phyloP scores from a whole-genome alignment of 2,888 invertebrate species.

The Habroteleia sp. region DNA sequence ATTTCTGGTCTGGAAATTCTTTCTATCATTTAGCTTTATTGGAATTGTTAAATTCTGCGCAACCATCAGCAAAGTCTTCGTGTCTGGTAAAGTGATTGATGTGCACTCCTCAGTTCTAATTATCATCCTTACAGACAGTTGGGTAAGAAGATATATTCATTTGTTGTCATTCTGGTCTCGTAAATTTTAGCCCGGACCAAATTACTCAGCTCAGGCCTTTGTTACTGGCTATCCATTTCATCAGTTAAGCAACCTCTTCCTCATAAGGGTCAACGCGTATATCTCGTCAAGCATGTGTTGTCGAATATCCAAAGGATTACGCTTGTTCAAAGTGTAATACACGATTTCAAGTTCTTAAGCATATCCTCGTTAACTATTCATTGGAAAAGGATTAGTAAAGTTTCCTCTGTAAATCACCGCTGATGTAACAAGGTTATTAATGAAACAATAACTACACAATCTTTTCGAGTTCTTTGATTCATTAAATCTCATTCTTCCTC shows the following conservation, averaged over 20 bases:
- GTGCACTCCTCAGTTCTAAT: conserved; percentile 49
- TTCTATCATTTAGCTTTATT: conserved; percentile 11
- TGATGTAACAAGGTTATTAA: conserved; percentile 19
- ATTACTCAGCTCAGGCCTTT: conserved; percentile 30
- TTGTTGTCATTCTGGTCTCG: conserved; percentile 57
- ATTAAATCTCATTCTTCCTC: background rate
- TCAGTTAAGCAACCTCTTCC: conserved; percentile 44
- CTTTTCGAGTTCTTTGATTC: conserved; percentile 10
- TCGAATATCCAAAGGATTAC: conserved; percentile 51
- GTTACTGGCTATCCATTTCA: conserved; percentile 32
- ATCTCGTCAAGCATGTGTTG: conserved; percentile 35
- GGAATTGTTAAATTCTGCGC: conserved; percentile 5
- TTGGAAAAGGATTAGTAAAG: conserved; percentile 35
- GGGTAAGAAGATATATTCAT: conserved; percentile 56
- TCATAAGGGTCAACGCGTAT: conserved; percentile 30
- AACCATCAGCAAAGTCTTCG: conserved; percentile 22
- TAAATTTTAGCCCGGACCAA: conserved; percentile 41
- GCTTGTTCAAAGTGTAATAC: conserved; percentile 54
- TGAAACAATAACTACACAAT: conserved; percentile 9
- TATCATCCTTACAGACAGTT: conserved; percentile 44
- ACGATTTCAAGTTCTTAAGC: conserved; percentile 43
- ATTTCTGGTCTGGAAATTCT: conserved; percentile 2
- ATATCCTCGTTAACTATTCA: conserved; percentile 31
- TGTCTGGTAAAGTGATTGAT: conserved; percentile 47
- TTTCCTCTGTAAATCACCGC: conserved; percentile 5